Conservation (phyloP, 2,113 vertebrate genomes). For the Eolophus roseicapilla region DNA sequence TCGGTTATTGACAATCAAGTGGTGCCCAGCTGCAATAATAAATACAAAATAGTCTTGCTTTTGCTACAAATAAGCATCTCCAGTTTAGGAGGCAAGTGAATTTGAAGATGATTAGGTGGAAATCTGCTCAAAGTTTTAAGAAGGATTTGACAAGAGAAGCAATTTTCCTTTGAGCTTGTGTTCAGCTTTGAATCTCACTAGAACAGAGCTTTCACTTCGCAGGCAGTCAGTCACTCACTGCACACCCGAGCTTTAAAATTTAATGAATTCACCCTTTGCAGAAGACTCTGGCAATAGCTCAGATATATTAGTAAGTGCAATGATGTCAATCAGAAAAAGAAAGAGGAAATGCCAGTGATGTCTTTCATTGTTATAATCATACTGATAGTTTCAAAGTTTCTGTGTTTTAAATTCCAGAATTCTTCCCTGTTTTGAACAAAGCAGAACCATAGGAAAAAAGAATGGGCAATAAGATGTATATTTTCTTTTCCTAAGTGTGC, state of each 20-base stretch:
- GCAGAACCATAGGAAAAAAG: not conserved
- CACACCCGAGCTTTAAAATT: slow-evolving; percentile 17
- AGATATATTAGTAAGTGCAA: not conserved
- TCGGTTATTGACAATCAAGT: not conserved
- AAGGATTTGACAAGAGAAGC: slow-evolving; percentile 42
- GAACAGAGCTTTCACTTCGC: slow-evolving; percentile 47
- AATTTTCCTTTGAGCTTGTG: slow-evolving; percentile 43
- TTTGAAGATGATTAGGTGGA: not conserved
- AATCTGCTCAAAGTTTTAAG: slow-evolving; percentile 47
- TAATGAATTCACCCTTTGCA: slow-evolving; percentile 41
- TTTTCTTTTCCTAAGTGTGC: not conserved
- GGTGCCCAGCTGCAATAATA: not conserved
- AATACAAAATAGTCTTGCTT: not conserved
- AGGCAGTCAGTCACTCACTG: slow-evolving; percentile 8
- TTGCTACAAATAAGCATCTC: not conserved
- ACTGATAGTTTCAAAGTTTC: not conserved
- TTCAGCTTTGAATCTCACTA: slow-evolving; percentile 26
- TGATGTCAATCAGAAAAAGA: slow-evolving; percentile 3
- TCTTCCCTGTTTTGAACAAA: not conserved
- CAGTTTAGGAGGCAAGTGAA: not conserved
- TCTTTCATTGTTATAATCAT: not conserved
- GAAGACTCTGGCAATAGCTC: not conserved
- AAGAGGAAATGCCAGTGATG: not conserved
- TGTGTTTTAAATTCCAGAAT: not conserved
- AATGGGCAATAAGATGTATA: not conserved